Base-by-base conservation (phyloP, 2,113 vertebrate genomes). In the Coreoperca whiteheadi region DNA sequence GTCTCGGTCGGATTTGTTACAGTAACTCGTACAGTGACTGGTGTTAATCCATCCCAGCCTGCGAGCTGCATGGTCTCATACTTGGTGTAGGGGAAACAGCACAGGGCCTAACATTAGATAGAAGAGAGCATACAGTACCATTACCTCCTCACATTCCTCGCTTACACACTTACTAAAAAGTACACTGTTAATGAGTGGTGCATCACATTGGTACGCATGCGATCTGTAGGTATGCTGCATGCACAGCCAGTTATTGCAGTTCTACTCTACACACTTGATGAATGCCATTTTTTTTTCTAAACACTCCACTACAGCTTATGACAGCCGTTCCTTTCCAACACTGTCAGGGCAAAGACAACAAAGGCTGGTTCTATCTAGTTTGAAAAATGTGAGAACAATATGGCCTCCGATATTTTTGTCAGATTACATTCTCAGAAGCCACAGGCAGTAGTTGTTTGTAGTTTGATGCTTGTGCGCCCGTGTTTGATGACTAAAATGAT, bases 171-270 rank as follows among this genome's bases (percentile, higher is more conserved):
- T n/a, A n/a, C n/a, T n/a, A n/a, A n/a, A n/a, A n/a, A n/a, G n/a
- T n/a, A n/a, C 20, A 6, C 1, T 68, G 12, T 72, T 21, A 56
- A 46, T 56, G 0, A 65, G 28, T 8, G 11, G 12, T 46, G 20
- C 32, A 50, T 59, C 14, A n/a, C 32, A 39, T 43, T 32, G 16
- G 50, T 1, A 25, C 0, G 5, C 32, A 37, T 23, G 20, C 48
- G 14, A 70, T 37, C 2, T 0, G n/a, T 8, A 64, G 53, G 25
- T 85, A 46, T 67, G 59, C 72, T 14, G 46, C 81, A 59, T 1
- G 10, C 21, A 37, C 70, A 60, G 80, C 69, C 69, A 37, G 73
- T 85, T 74, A 11, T 74, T 74, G 32, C 81, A 82, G 78, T 78
- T 54, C 14, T 1, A 41, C 60, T 54, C 10, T 1, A 41, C 60